Evolutionary conservation across 2,113 vertebrate species (phyloP), one percentile per base, ranked within the genome.

Genomic region (Melospiza melodia): DNA sequence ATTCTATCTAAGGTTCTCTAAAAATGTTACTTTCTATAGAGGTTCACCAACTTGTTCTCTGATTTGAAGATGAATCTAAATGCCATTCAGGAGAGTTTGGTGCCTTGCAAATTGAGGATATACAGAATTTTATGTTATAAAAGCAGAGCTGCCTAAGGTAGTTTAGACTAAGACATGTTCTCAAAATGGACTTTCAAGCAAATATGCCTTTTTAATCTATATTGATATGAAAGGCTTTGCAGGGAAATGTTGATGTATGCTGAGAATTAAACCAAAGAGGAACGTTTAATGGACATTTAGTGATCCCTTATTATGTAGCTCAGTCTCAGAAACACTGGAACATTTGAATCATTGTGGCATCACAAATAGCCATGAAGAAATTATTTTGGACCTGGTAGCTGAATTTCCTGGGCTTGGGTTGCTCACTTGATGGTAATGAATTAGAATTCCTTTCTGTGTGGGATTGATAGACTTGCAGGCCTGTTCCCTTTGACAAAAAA

Each of bases 191-290:
- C 22, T 65, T 90, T 76, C 27, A 80, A n/a, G 14, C 12, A 79
- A 52, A 11, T 58, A 37, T 7, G 51, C 0, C 0, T 61, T 88
- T 90, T 65, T 9, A 77, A 62, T 25, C 1, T 19, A 25, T 22
- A 10, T 16, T 63, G 1, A 23, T 35, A 41, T 15, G 46, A 16
- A 51, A 73, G 62, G 5, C 61, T 66, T 21, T 19, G 18, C 6
- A 62, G 77, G 9, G 15, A 58, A 89, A 66, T 41, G 35, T 22
- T 77, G 22, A 13, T 0, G 0, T 61, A 23, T 28, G 10, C 3
- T 83, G 7, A 46, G 18, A 30, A 67, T 54, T 51, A 66, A 84
- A 20, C 14, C 10, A 59, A 58, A 54, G 33, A 48, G 57, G 10
- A 80, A 21, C 31, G 25, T 33, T 48, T n/a, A 57, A 44, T n/a